Percentiles rank a stretch among this genome's conserved stretches.
These are phyloP conservation scores for Parascotia fuliginaria DNA, from an alignment of 2,888 invertebrate species.

Conservation along the genomic window DNA sequence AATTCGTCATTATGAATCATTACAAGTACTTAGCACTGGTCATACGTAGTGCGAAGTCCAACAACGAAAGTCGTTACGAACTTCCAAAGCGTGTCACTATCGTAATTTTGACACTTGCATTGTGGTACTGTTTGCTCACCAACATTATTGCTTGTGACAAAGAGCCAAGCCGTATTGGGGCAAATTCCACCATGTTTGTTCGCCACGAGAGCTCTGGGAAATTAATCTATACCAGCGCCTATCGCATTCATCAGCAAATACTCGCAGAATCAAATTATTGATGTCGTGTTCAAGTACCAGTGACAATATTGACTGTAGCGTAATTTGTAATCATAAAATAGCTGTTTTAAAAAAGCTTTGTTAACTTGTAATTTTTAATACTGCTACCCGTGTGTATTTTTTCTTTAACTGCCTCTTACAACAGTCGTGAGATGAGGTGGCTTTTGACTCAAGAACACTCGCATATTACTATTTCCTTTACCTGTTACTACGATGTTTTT, in stretches of 20 bases:
- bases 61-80: background rate
- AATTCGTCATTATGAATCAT: too few relatives aligned
- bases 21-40: too few relatives aligned
- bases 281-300: background rate
- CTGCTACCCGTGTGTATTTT: too few relatives aligned
- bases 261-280: slow-evolving; percentile 17
- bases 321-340: too few relatives aligned
- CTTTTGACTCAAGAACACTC: too few relatives aligned
- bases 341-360: too few relatives aligned
- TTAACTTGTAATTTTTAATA: too few relatives aligned
- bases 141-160: background rate
- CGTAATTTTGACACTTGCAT: background rate
- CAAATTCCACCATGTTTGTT: slow-evolving; percentile 26
- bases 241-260: slow-evolving; percentile 16
- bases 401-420: too few relatives aligned
- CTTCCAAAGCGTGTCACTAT: background rate
- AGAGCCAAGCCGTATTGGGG: slow-evolving; percentile 11
- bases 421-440: too few relatives aligned
- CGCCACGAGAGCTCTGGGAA: slow-evolving; percentile 24
- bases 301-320: background rate
- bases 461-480: too few relatives aligned
- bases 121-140: background rate
- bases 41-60: background rate
- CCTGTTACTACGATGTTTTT: too few relatives aligned
- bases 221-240: slow-evolving; percentile 13